Percentiles rank a stretch among this genome's conserved stretches.
Conservation (phyloP, 2,797 vertebrate species). For the Amblyraja radiata region DNA sequence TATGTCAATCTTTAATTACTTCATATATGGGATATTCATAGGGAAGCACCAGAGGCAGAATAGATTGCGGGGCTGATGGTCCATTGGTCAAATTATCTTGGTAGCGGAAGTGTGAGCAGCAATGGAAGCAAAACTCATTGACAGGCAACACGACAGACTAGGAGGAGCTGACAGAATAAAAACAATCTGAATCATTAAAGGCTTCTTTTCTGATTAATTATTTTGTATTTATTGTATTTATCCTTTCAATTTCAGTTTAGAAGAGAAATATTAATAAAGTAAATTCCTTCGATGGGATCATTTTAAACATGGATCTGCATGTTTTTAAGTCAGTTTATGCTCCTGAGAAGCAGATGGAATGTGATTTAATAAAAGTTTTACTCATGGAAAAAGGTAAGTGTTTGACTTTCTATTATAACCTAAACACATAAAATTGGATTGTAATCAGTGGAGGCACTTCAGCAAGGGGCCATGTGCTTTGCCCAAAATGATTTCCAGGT, state of each 20-base stretch:
- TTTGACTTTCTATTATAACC: conserved; percentile 21
- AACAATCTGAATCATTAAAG: background rate
- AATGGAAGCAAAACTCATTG: background rate
- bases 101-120: background rate
- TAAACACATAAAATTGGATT: conserved; percentile 11
- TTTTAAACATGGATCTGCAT: background rate
- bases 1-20: no score
- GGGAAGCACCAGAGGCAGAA: background rate
- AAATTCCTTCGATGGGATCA: background rate
- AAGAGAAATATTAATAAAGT: background rate
- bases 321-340: background rate
- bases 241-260: background rate
- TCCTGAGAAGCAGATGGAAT: background rate
- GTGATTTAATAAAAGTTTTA: conserved; percentile 6
- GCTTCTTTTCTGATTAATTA: background rate
- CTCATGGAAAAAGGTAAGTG: conserved; percentile 7
- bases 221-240: background rate
- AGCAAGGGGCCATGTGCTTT: conserved; percentile 16
- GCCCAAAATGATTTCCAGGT: conserved; percentile 24
- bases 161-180: background rate
- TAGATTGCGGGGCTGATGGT: background rate
- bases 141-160: background rate
- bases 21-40: background rate
- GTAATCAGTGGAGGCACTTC: conserved; percentile 6
- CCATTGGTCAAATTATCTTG: no score